Percentiles rank a stretch among this genome's conserved stretches.
Conservation (phyloP, 2,113 vertebrate species). For the Heliornis fulica region DNA sequence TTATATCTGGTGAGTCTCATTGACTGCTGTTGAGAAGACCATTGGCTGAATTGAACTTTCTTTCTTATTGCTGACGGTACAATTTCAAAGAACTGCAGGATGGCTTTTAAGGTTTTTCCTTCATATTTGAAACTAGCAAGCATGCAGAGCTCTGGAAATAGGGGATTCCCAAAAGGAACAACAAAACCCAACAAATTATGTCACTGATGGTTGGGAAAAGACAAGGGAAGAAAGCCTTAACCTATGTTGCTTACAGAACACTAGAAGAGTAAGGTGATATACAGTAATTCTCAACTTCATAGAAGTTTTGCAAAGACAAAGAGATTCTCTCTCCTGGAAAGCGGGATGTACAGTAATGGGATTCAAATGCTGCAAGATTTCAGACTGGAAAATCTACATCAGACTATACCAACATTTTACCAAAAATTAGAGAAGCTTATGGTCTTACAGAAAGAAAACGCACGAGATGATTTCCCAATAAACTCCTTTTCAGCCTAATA, state of each 20-base stretch:
- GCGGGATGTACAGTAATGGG: background rate
- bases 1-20: background rate
- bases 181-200: background rate
- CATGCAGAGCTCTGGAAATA: background rate
- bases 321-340: background rate
- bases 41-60: background rate
- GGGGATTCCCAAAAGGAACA: background rate
- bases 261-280: background rate
- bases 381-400: background rate
- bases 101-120: background rate
- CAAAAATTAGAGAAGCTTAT: background rate
- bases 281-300: accelerated
- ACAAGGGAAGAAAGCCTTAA: background rate
- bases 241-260: background rate
- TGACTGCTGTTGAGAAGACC: background rate
- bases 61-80: background rate
- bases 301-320: background rate
- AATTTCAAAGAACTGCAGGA: background rate
- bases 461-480: accelerated
- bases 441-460: background rate
- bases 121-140: background rate
- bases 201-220: background rate
- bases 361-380: background rate
- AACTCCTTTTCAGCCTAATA: background rate
- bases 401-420: background rate